Percentiles rank a stretch among this genome's conserved stretches.
These are phyloP conservation scores for Xiphydria camelus DNA, from an alignment of 2,888 invertebrate species.

Conservation along the genomic window DNA sequence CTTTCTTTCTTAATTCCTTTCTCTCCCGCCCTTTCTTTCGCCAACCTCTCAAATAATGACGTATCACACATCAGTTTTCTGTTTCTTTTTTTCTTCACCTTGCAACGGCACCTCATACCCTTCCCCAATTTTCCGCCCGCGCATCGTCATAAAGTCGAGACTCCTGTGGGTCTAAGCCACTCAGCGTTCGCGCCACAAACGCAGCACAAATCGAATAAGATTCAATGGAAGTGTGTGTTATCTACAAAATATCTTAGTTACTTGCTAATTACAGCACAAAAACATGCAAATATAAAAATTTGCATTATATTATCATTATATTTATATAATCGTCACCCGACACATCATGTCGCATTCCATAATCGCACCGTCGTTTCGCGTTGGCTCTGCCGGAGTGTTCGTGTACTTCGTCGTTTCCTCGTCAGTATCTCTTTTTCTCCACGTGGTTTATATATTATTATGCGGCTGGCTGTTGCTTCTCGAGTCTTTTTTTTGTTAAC, in stretches of 20 bases:
- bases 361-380: conserved; percentile 33
- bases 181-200: conserved; percentile 22
- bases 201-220: conserved; percentile 44
- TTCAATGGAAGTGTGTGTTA: conserved; percentile 55
- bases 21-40: conserved; percentile 10
- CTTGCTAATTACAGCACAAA: conserved; percentile 58
- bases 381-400: too few relatives aligned
- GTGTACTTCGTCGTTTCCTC: conserved; percentile 10
- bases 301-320: conserved; percentile 52
- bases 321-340: conserved; percentile 50
- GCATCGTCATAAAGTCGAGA: conserved; percentile 43
- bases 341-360: conserved; percentile 17
- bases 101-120: conserved; percentile 14
- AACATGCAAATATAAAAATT: conserved; percentile 57
- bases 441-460: conserved; percentile 32
- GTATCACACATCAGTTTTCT: conserved; percentile 27
- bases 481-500: conserved; percentile 28
- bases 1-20: conserved; percentile 14
- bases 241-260: conserved; percentile 58
- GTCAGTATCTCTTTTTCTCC: conserved; percentile 4
- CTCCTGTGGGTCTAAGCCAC: conserved; percentile 33
- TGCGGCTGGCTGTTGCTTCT: conserved; percentile 29
- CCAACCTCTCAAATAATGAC: conserved; percentile 15
- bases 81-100: too few relatives aligned
- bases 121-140: conserved; percentile 27